Base-by-base conservation (phyloP, 2,113 vertebrate genomes). In the Centropus bengalensis region DNA sequence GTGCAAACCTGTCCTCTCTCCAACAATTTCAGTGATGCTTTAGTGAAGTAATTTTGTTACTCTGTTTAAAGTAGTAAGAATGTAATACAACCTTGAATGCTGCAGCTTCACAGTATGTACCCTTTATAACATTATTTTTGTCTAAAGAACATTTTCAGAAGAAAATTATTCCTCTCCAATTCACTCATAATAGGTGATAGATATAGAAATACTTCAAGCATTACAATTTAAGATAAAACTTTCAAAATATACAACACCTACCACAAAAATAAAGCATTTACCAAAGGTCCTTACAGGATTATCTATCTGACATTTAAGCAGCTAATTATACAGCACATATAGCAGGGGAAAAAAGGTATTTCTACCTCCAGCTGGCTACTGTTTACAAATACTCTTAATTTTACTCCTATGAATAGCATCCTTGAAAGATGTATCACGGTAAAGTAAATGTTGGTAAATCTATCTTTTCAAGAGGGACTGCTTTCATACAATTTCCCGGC, bases 121-220 rank as follows among this genome's bases (percentile, higher is more conserved):
- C 15, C 51, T 89, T 77, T 67, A 85, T 6, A 76, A 62, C 42
- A 58, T 64, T 55, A 89, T 69, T 92, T 89, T 82, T 67, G 38
- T 33, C 67, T 66, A 55, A 79, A 89, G 75, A 82, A 58, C 55
- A 22, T 55, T 82, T 80, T 33, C 33, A 32, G 8, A 28, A 87
- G 82, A 83, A 83, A 85, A 66, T 2, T 0, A 62, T 81, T 93
- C 51, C 32, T 89, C 63, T 92, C 67, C 58, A 82, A 69, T 66
- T 63, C 42, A 45, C 67, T 59, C 82, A 64, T 82, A 95, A 95
- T 38, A 91, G 71, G 82, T 80, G 84, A 82, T 38, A 94, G 84
- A 88, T 85, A 82, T 54, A 74, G 91, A 94, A 96, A 89, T 66
- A 87, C 42, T 88, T 87, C 15, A 91, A 74, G 82, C 78, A 75